Evolutionary conservation across 2,888 invertebrate species (phyloP), one percentile per base, ranked within the genome.

Genomic region (Leptinotarsa rubiginosa): DNA sequence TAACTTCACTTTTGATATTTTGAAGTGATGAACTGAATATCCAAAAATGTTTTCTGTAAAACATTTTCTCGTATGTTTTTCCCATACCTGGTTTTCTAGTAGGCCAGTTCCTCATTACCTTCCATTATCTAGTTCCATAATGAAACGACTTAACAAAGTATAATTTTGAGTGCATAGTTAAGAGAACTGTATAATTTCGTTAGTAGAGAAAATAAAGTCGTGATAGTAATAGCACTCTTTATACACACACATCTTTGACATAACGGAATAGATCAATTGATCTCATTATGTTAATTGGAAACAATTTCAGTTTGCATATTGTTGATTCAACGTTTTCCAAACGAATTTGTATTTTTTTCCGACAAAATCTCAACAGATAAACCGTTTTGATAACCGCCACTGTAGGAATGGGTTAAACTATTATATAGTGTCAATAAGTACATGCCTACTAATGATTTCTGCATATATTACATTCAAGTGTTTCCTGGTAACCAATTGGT

Each of bases 401-500:
- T 68, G 68, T 49, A 20, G 16, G 41, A 54, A 54, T 7, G 56
- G 25, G 41, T 25, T 20, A 56, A 54, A 67, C 50, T 67, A 49
- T 67, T 50, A 52, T 41, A 41, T 18, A 52, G 52, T 31, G 47
- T 67, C 52, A 50, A 67, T 47, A 68, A 68, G 47, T 56, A 68
- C 68, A 15, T 56, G 54, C 54, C 47, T 68, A 4, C 68, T 68
- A 68, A 68, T 68, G 52, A 68, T 54, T n/a, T 54, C 20, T 4
- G 54, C 56, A 68, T 54, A 68, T 68, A 68, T 41, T 25, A 41
- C 54, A 54, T 68, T 68, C 68, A 68, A 41, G 16, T 62, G 66
- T n/a, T 74, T 67, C 73, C 73, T 73, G 50, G 65, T 59, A 62
- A 62, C 62, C 25, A 62, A 62, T 31, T 31, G 62, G 15, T 62